Base-by-base conservation (phyloP, 1,140 invertebrate species). In the Hydropsyche tenuis region DNA sequence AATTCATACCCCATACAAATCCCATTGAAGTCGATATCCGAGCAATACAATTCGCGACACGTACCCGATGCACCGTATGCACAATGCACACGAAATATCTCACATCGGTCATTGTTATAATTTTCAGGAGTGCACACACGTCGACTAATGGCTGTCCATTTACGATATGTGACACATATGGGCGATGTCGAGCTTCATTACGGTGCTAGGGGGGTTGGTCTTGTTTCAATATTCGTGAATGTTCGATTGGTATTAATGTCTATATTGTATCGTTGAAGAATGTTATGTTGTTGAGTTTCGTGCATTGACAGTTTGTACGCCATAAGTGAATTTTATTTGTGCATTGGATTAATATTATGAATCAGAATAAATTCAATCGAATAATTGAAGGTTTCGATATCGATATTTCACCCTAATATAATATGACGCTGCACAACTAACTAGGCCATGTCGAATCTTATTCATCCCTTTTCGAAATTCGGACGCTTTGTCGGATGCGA, bases 91-190 rank as follows among this genome's bases (percentile, higher is more conserved):
- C 51, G 37, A 76, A 76, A 76, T 73, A 73, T 76, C 72, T 63
- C 63, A 53, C 30, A 37, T 37, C 20, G 23, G 72, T 73, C 45
- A 76, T 76, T 76, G 75, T 76, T 76, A 73, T 56, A 69, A 65
- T 76, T 73, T 76, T 76, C 72, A 25, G 48, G 48, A 76, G 56
- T 64, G 42, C 69, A 70, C 66, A 37, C n/a, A 22, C 30, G 56
- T 27, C n/a, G 45, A 30, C 74, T 76, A 73, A 76, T 76, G 72
- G 75, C 70, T 71, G 72, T 60, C 72, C 72, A 73, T 73, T 76
- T 73, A 66, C 72, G 68, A 72, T 76, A 46, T 76, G 68, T 66
- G 68, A 73, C 75, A 71, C 69, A 76, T 76, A 71, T 76, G 75
- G 75, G 75, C 45, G 43, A 18, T 45, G 45, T 68, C 25, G 27